Evolutionary conservation across 2,797 vertebrate genomes (phyloP).

Genomic region (Petrocephalus sullivani): DNA sequence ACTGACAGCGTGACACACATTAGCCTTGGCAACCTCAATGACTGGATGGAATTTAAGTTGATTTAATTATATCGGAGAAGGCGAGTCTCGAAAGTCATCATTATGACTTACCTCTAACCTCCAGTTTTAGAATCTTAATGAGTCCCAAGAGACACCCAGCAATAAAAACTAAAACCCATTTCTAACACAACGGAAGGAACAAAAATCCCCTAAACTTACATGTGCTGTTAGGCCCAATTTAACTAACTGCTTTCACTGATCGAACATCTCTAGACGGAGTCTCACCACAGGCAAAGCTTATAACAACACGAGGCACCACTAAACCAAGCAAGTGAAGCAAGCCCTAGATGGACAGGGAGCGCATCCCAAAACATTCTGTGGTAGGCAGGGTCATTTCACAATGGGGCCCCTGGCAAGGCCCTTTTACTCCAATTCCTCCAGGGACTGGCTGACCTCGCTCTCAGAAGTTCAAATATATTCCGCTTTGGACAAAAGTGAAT

Average conservation of each 20-base stretch:
- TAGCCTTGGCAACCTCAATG: neutral
- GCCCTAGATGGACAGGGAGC: neutral
- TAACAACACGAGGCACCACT: neutral
- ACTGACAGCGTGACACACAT: neutral
- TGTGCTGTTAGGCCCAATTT: neutral
- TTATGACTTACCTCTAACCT: conserved; percentile 52
- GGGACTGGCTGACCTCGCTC: neutral
- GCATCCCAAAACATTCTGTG: neutral
- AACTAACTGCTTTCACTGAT: neutral
- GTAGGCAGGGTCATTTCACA: neutral
- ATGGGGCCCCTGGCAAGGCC: neutral
- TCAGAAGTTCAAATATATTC: neutral
- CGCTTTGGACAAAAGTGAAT: neutral
- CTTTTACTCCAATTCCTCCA: neutral
- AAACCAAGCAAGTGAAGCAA: neutral
- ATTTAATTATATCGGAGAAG: neutral
- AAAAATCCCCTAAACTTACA: neutral
- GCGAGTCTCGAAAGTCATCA: conserved; percentile 47
- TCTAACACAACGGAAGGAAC: neutral
- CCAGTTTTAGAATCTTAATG: conserved; percentile 49
- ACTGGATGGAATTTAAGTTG: neutral
- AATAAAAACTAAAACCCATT: conserved; percentile 30
- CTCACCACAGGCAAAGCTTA: neutral
- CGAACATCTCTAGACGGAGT: neutral
- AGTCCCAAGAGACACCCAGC: conserved; percentile 43